Evolutionary conservation across 1,140 invertebrate species (phyloP).

Genomic region (Philotrypesis tridentata): DNA sequence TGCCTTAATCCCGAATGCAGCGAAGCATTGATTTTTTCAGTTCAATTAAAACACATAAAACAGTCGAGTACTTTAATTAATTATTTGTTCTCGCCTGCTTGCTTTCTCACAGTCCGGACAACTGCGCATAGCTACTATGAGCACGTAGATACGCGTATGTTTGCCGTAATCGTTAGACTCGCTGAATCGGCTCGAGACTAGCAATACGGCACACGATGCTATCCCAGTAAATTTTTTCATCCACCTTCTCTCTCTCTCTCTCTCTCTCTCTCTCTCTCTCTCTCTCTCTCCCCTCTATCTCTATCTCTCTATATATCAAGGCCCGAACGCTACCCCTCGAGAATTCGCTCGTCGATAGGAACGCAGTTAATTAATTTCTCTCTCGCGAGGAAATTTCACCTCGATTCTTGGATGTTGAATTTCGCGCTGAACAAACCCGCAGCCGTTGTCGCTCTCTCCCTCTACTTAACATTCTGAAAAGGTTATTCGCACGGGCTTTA

Average conservation of each 20-base stretch:
- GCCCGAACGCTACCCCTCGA: conserved; percentile 8
- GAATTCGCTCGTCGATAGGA: conserved; percentile 46
- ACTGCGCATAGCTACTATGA: background rate
- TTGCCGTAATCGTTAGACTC: conserved; percentile 13
- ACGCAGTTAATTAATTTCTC: conserved; percentile 29
- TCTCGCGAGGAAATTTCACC: background rate
- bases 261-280: too few relatives aligned
- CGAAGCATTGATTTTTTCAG: too few relatives aligned
- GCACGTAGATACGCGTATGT: background rate
- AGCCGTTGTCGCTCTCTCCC: background rate
- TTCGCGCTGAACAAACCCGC: background rate
- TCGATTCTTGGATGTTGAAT: background rate
- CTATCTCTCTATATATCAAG: too few relatives aligned
- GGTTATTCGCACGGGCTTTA: background rate
- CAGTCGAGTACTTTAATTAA: background rate
- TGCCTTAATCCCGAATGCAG: too few relatives aligned
- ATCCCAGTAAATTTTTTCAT: conserved; percentile 7
- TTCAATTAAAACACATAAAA: background rate
- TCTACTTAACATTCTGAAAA: background rate
- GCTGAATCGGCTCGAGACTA: background rate
- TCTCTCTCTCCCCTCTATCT: too few relatives aligned
- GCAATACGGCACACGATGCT: background rate
- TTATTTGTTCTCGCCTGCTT: background rate
- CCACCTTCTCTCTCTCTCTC: background rate
- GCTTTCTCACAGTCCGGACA: background rate